phyloP scores from a whole-genome alignment of 1,140 invertebrate genomes.

The Ostrea denselamellosa region DNA sequence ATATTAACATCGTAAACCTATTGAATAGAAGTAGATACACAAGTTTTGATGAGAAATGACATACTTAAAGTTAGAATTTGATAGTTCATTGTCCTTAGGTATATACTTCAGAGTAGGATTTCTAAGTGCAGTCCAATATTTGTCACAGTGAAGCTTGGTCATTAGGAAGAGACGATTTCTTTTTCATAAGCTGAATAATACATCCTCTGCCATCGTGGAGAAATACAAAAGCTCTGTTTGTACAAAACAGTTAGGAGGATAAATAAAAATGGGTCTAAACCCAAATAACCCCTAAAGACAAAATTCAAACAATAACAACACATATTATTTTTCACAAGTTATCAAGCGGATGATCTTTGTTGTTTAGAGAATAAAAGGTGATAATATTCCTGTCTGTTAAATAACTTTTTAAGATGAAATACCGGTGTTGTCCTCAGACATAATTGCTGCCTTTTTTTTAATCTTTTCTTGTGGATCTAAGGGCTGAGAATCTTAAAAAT shows the following conservation, averaged over 20 bases:
- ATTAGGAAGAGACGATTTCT: not conserved
- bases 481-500: not conserved
- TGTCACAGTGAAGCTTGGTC: not conserved
- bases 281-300: not conserved
- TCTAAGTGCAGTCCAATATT: slow-evolving; percentile 24
- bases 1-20: not conserved
- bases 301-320: not conserved
- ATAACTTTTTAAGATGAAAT: slow-evolving; percentile 23
- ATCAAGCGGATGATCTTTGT: not conserved
- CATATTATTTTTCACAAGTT: slow-evolving; percentile 36
- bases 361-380: slow-evolving; percentile 18
- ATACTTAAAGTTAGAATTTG: not conserved
- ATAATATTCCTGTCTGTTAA: not conserved
- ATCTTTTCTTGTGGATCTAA: not conserved
- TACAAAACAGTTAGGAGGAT: not conserved
- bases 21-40: slow-evolving; percentile 29
- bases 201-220: slow-evolving; percentile 23
- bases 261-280: not conserved
- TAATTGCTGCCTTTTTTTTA: not conserved
- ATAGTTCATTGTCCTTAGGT: slow-evolving; percentile 4
- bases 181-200: slow-evolving; percentile 34
- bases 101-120: slow-evolving; percentile 8
- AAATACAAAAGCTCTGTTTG: slow-evolving; percentile 31
- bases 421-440: not conserved
- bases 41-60: slow-evolving; percentile 7